Conservation (phyloP, 1,140 invertebrate genomes). For the Ceratosolen fusciceps region DNA sequence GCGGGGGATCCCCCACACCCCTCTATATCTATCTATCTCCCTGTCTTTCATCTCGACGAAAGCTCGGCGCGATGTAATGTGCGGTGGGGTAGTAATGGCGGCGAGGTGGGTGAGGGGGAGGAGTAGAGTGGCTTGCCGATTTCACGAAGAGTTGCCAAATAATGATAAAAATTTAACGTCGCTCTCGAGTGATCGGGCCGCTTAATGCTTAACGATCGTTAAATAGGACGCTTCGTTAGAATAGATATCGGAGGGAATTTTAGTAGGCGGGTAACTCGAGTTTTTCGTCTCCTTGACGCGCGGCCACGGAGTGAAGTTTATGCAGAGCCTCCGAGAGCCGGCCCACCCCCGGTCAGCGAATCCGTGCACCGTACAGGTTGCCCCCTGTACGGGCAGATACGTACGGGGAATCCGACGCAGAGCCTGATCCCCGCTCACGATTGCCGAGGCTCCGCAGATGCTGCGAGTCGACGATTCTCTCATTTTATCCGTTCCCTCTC, state of each 20-base stretch:
- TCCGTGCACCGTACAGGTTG: not conserved
- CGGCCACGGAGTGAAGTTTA: not conserved
- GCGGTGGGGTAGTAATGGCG: too few relatives aligned
- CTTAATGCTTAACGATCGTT: too few relatives aligned
- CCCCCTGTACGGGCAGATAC: not conserved
- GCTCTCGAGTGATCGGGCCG: too few relatives aligned
- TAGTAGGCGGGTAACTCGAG: not conserved
- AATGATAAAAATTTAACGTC: too few relatives aligned
- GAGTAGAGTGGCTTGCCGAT: too few relatives aligned
- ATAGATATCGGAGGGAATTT: not conserved
- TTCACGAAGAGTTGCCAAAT: too few relatives aligned
- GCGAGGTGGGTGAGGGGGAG: too few relatives aligned
- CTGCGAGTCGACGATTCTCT: constrained; percentile 11
- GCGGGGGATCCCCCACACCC: too few relatives aligned
- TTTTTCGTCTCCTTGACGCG: not conserved
- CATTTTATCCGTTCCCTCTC: constrained; percentile 5
- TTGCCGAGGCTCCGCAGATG: constrained; percentile 18
- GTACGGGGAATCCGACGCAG: not conserved
- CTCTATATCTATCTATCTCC: too few relatives aligned
- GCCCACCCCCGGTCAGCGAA: not conserved
- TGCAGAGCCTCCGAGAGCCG: not conserved
- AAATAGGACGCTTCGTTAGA: not conserved
- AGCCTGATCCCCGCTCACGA: constrained; percentile 3
- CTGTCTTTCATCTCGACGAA: too few relatives aligned
- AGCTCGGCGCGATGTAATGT: too few relatives aligned